Percentiles rank a stretch among this genome's conserved stretches.
Evolutionary conservation across 64 coral and sea anemone species (phyloP).

Genomic region (Exaiptasia diaphana): DNA sequence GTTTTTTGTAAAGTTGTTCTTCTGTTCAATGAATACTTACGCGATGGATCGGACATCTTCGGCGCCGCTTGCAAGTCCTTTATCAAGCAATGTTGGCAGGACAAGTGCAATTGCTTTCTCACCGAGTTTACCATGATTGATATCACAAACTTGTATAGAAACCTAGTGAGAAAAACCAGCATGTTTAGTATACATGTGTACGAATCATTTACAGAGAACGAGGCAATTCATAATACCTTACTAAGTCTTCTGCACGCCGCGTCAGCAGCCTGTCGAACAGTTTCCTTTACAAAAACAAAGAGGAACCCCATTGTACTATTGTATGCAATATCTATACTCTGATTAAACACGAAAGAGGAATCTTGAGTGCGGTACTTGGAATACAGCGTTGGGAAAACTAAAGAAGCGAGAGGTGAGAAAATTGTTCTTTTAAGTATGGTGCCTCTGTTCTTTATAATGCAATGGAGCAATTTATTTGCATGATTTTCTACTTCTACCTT

Average conservation of each 20-base stretch:
- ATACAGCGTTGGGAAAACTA: no score
- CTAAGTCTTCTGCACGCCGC: constrained; percentile 83
- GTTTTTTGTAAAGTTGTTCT: no score
- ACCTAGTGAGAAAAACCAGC: constrained; percentile 34
- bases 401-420: no score
- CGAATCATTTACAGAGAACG: not conserved
- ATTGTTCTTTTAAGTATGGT: no score
- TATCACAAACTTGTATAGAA: constrained; percentile 86
- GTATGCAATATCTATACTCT: no score
- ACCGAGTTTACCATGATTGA: constrained; percentile 79
- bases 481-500: no score
- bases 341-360: no score
- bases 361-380: no score
- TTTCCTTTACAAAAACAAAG: constrained; percentile 44
- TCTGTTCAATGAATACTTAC: constrained; percentile 17
- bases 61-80: constrained; percentile 69
- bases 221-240: constrained; percentile 38
- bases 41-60: constrained; percentile 81
- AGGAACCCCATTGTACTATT: no score
- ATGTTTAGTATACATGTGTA: not conserved
- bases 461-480: no score
- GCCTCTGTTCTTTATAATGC: no score
- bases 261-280: constrained; percentile 87
- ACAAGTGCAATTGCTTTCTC: constrained; percentile 71
- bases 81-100: constrained; percentile 73